A percentile compares a stretch with the other conserved stretches of the same genome.
Conservation (phyloP, 1,140 invertebrate genomes). For the Brachionus plicatilis region DNA sequence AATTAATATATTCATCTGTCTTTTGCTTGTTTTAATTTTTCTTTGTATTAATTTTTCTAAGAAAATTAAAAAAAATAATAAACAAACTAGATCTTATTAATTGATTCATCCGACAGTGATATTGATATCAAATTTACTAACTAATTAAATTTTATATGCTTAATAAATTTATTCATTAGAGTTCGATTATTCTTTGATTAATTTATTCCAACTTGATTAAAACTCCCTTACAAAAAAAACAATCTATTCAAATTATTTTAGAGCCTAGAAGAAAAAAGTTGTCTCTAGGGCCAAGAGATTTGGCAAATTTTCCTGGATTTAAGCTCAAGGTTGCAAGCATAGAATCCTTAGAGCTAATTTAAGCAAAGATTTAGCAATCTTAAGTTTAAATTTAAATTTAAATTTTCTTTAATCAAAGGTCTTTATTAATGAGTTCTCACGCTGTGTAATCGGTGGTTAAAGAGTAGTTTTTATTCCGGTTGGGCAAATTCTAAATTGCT, state of each 20-base stretch:
- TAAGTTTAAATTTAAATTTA: no score
- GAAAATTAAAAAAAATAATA: not conserved
- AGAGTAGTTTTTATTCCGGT: not conserved
- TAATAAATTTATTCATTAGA: conserved; percentile 4
- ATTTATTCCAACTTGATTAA: not conserved
- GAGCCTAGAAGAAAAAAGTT: not conserved
- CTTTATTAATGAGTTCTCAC: not conserved
- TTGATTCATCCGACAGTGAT: not conserved
- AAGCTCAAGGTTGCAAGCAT: no score
- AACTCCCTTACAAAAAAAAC: not conserved
- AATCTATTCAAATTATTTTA: not conserved
- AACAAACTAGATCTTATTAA: not conserved
- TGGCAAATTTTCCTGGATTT: no score
- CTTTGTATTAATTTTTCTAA: not conserved
- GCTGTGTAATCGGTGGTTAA: not conserved
- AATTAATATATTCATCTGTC: conserved; percentile 30
- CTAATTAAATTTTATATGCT: conserved; percentile 21
- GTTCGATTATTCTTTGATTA: conserved; percentile 20
- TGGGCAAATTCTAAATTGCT: not conserved
- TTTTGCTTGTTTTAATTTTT: conserved; percentile 12
- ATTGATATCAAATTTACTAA: not conserved
- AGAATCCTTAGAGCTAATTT: no score
- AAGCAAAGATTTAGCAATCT: no score
- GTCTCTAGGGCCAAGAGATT: no score
- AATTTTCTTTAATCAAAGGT: not conserved